Percentiles rank a stretch among this genome's conserved stretches.
Conservation (phyloP, 2,888 invertebrate genomes). For the Scaptomyza flava region DNA sequence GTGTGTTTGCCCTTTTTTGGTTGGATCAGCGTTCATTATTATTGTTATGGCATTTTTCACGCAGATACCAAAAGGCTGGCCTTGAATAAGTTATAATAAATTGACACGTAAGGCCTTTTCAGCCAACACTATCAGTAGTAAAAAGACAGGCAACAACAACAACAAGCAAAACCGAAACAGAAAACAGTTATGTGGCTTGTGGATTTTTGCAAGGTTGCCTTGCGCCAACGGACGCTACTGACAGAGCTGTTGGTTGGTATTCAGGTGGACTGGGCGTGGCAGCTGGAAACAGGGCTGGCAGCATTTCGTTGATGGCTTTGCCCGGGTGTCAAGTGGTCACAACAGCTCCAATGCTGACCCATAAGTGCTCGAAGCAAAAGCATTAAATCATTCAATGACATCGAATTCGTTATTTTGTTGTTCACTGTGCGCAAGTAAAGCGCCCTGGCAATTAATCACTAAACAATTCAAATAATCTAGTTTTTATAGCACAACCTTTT, state of each 20-base stretch:
- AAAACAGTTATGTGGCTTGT: conserved; percentile 56
- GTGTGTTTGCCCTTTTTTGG: conserved; percentile 11
- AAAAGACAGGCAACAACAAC: conserved; percentile 21
- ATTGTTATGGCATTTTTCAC: conserved; percentile 63
- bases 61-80: conserved; percentile 64
- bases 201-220: conserved; percentile 59
- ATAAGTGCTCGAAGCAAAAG: conserved; percentile 13
- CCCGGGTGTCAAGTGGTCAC: conserved; percentile 27
- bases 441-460: conserved; percentile 37
- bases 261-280: conserved; percentile 7
- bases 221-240: neutral
- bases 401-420: neutral
- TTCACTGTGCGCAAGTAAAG: neutral
- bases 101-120: conserved; percentile 74
- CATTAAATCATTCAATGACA: conserved; percentile 50
- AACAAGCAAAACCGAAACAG: conserved; percentile 24
- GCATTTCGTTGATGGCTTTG: conserved; percentile 44
- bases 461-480: conserved; percentile 20
- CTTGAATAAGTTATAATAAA: conserved; percentile 80
- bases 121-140: conserved; percentile 59
- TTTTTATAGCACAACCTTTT: conserved; percentile 3
- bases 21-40: conserved; percentile 50
- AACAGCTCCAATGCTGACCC: conserved; percentile 15
- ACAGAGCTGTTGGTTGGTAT: too few relatives aligned
- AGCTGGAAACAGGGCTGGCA: conserved; percentile 17